Conservation (phyloP, 2,888 invertebrate genomes). For the Tetragonula carbonaria region DNA sequence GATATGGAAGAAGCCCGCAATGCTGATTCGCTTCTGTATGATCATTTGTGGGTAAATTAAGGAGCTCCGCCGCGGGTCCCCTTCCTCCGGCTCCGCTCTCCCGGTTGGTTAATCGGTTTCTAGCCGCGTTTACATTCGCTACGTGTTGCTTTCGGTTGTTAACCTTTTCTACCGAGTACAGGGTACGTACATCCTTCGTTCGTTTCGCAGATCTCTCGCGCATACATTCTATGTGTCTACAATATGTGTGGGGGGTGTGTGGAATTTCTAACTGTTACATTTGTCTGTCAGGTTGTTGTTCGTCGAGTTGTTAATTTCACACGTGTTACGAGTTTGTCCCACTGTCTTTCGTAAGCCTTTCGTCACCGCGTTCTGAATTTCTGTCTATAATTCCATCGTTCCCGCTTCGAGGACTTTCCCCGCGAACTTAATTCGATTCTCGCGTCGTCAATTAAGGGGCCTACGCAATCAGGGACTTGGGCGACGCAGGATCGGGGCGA, state of each 20-base stretch:
- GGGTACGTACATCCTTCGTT: no score
- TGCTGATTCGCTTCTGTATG: constrained; percentile 32
- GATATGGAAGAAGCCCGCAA: constrained; percentile 46
- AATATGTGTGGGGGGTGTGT: no score
- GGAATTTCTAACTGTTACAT: no score
- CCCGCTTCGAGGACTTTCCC: neutral
- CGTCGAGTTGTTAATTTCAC: no score
- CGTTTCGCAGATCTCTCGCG: no score
- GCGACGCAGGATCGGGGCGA: neutral
- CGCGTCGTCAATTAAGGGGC: constrained; percentile 9
- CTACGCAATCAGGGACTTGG: constrained; percentile 11
- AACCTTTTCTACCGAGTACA: neutral
- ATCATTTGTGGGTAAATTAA: constrained; percentile 59
- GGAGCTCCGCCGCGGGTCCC: constrained; percentile 33
- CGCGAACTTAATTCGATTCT: constrained; percentile 9
- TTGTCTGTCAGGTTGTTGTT: no score
- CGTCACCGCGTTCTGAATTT: no score
- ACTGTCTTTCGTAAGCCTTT: no score
- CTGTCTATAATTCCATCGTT: no score
- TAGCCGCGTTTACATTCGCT: neutral
- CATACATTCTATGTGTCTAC: no score
- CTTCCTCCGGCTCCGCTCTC: no score
- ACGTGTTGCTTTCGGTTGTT: neutral
- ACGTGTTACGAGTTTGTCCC: no score
- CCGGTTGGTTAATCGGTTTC: constrained; percentile 41